These are phyloP conservation scores for Cactoblastis cactorum DNA, from an alignment of 2,888 invertebrate species.

Conservation along the genomic window DNA sequence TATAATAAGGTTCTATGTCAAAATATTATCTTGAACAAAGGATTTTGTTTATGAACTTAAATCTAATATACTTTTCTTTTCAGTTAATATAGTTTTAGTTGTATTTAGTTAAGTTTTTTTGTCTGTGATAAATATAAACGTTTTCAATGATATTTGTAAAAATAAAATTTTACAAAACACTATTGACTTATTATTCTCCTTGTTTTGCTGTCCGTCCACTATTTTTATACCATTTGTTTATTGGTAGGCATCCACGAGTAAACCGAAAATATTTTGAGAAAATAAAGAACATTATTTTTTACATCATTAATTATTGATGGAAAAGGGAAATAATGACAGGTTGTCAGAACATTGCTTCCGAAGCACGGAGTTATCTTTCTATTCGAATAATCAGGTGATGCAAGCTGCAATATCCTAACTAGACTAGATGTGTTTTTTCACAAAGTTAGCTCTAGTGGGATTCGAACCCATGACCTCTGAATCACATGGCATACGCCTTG, in stretches of 20 bases:
- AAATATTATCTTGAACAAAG: not conserved
- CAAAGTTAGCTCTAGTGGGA: too few species aligned
- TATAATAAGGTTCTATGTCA: not conserved
- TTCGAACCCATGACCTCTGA: too few species aligned
- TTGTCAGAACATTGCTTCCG: too few species aligned
- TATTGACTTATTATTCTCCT: conserved; percentile 45
- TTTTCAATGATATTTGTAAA: conserved; percentile 47
- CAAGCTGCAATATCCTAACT: too few species aligned
- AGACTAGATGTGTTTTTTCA: too few species aligned
- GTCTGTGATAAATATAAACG: conserved; percentile 63
- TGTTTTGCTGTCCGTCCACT: conserved; percentile 26
- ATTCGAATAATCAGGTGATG: too few species aligned
- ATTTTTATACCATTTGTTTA: not conserved
- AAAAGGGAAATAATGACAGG: too few species aligned
- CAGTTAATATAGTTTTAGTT: conserved; percentile 31
- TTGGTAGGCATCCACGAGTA: not conserved
- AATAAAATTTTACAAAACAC: conserved; percentile 32
- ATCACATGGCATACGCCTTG: too few species aligned
- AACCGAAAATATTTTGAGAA: too few species aligned
- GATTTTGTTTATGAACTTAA: not conserved
- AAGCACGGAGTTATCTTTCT: too few species aligned
- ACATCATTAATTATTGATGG: too few species aligned
- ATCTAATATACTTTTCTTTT: conserved; percentile 14
- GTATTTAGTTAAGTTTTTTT: conserved; percentile 56
- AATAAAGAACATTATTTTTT: too few species aligned